Evolutionary conservation across 2,797 vertebrate genomes (phyloP).

Genomic region (Oryzias sinensis): DNA sequence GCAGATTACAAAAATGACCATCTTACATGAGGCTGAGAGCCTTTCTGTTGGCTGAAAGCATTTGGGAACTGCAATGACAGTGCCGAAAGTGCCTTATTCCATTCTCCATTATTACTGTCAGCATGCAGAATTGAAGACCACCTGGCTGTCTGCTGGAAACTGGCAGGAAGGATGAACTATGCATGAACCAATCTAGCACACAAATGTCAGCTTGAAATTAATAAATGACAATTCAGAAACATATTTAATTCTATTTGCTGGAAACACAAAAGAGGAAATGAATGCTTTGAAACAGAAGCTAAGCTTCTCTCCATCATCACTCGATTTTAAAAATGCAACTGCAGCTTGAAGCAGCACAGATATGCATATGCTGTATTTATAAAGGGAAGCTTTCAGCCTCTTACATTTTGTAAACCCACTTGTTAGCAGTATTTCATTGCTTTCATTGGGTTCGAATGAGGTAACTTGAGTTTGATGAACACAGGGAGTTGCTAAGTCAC

Average conservation of each 20-base stretch:
- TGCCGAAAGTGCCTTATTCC: constrained; percentile 20
- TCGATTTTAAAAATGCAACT: not conserved
- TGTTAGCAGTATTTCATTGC: too few relatives aligned
- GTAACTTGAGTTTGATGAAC: too few relatives aligned
- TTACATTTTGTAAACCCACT: too few relatives aligned
- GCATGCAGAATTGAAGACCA: constrained; percentile 57
- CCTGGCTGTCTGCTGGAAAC: constrained; percentile 57
- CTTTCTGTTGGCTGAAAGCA: constrained; percentile 27
- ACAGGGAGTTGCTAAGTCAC: too few relatives aligned
- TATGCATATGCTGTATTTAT: too few relatives aligned
- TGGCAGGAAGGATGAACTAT: constrained; percentile 35
- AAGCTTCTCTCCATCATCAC: too few relatives aligned
- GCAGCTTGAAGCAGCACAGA: not conserved
- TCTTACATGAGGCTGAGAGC: constrained; percentile 12
- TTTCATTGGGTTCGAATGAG: too few relatives aligned
- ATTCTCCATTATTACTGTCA: constrained; percentile 44
- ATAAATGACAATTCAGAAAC: constrained; percentile 40
- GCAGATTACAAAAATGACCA: constrained; percentile 23
- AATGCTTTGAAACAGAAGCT: not conserved
- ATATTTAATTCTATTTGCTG: constrained; percentile 21
- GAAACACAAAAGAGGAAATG: constrained; percentile 6
- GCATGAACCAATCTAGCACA: constrained; percentile 40
- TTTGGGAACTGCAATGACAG: constrained; percentile 43
- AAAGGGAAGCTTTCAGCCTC: too few relatives aligned
- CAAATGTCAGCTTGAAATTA: constrained; percentile 53